Evolutionary conservation across 2,113 vertebrate species (phyloP), one percentile per base, ranked within the genome.

Genomic region (Danionella cerebrum): DNA sequence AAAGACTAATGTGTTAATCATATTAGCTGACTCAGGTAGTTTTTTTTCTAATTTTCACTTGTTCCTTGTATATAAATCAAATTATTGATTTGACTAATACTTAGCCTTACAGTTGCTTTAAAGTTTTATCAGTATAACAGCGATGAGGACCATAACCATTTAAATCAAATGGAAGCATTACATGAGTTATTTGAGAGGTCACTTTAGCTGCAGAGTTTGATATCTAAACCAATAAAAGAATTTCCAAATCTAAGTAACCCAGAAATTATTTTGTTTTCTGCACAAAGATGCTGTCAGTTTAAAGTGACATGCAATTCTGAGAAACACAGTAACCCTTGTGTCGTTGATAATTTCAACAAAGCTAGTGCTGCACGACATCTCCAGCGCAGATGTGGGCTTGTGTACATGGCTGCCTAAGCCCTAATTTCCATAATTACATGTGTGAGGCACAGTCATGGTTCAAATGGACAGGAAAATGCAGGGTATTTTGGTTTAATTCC

Each of bases 401-500:
- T 78, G 65, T 70, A 67, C 64, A 67, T 69, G 69, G 52, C 60
- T 69, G 74, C 18, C 48, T 69, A 64, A 73, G 44, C 60, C 47
- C 42, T 59, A 70, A 67, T 77, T 76, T 71, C 52, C 21, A 53
- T 75, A 66, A 80, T 80, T 73, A 71, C 60, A 66, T 44, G 45
- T 67, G 65, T 71, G 62, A 62, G 35, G 62, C 51, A 62, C 27
- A 51, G 66, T 63, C 35, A 47, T 16, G 41, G 57, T 65, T 69
- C 44, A 73, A 78, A 74, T 72, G 64, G 76, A 60, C 54, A 21
- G 66, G 76, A 59, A 79, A 75, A 73, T 75, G n/a, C 52, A 53
- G 14, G 47, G 71, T 72, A 51, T 71, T 75, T n/a, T 80, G 36
- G 66, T 75, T 19, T 78, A 33, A 70, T 57, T 71, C 38, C 1